Evolutionary conservation across 37 sponge, comb jelly and placozoan species (phyloP), one percentile per base, ranked within the genome.

Genomic region (Halisarca cf. caerulea): DNA sequence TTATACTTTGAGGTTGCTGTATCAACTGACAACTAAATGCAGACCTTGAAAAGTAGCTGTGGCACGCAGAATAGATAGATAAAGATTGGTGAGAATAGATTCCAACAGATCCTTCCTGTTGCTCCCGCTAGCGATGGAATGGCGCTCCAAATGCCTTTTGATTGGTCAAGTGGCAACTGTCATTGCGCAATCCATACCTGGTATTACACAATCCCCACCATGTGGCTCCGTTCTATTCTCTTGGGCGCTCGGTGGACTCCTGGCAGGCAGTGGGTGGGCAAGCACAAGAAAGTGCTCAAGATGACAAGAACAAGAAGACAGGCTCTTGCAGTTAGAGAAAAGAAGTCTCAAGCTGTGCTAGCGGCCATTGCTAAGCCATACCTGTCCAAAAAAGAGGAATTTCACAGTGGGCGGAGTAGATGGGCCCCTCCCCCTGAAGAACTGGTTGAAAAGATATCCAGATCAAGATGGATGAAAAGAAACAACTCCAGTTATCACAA

Each of bases 241-340:
- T 74, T 86, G 8, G 79, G 86, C 58, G 79, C 87, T 25, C 59
- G 93, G 25, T 83, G 75, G 37, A 84, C 82, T 36, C 93, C 93
- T 7, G 93, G 93, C 6, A 79, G 59, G 28, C 93, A 93, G 59
- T 89, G 90, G 90, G 84, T 75, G 7, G 93, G 93, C 28, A 93
- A 93, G 70, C 84, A 93, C 80, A 79, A 87, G 58, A 86, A 54
- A 47, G 38, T 62, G 11, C 28, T 43, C 33, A 93, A 93, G 57
- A 81, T 93, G 84, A 93, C 93, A 21, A 28, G 17, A n/a, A 81
- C 87, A 0, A 69, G 58, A 44, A 70, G 78, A 33, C 24, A 61
- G 3, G 89, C 83, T 34, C 40, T 25, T 6, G 9, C 3, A 23
- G 20, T 80, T 57, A 55, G 83, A 36, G 66, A 80, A 14, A 27